Percentiles rank a stretch among this genome's conserved stretches.
phyloP scores from a whole-genome alignment of 2,113 vertebrate species.

The Pardalotus punctatus region DNA sequence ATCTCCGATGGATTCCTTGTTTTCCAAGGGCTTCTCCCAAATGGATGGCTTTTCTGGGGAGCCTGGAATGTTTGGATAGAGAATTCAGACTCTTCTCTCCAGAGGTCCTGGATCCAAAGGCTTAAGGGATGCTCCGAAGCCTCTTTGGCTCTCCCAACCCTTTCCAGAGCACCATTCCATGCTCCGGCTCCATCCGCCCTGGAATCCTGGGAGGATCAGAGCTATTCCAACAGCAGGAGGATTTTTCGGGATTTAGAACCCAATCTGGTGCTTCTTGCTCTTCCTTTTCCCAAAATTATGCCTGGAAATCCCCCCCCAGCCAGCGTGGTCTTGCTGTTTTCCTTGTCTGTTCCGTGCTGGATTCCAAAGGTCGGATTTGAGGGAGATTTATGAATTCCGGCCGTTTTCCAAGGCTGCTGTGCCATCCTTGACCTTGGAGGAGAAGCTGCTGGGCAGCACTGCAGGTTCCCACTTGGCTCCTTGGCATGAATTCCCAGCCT shows the following conservation, averaged over 20 bases:
- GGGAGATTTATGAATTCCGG: constrained; percentile 13
- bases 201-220: too few species aligned
- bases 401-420: constrained; percentile 5
- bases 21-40: constrained; percentile 7
- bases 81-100: constrained; percentile 65
- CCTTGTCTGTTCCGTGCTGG: rapidly evolving
- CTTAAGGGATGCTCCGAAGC: background rate
- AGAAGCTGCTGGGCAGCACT: background rate
- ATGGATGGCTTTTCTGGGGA: background rate
- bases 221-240: background rate
- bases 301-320: background rate
- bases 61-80: constrained; percentile 62
- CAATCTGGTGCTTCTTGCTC: background rate
- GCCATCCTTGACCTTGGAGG: constrained; percentile 17
- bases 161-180: background rate
- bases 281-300: background rate
- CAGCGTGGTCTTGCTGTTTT: rapidly evolving
- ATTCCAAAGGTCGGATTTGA: background rate
- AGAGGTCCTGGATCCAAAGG: constrained; percentile 8
- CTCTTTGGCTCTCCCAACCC: background rate
- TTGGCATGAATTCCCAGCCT: background rate
- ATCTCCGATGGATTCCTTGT: background rate
- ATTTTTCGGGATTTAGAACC: background rate
- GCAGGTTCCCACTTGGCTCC: background rate
- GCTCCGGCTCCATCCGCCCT: background rate